Conservation (phyloP, 2,113 vertebrate species). For the Notothenia coriiceps region DNA sequence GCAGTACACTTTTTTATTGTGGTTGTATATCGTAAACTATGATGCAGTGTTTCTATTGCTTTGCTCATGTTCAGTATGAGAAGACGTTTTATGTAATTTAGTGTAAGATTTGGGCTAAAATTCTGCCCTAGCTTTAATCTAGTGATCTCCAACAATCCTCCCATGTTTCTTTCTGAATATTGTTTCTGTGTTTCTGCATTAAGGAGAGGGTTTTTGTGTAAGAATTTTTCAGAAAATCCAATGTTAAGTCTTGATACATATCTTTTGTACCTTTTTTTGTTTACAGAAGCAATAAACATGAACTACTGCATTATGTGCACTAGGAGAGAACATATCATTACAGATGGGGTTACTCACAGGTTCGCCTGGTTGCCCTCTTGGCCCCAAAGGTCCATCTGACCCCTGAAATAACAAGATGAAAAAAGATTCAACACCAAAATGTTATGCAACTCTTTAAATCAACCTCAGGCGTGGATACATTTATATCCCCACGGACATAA, state of each 20-base stretch:
- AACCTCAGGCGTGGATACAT: slow-evolving; percentile 38
- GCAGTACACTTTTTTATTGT: not conserved
- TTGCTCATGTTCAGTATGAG: not conserved
- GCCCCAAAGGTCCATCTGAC: slow-evolving; percentile 87
- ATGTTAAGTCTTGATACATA: slow-evolving; percentile 5
- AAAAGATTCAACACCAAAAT: slow-evolving; percentile 37
- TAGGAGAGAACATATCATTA: not conserved
- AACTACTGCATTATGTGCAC: not conserved
- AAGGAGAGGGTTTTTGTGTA: not conserved
- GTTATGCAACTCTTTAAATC: slow-evolving; percentile 22
- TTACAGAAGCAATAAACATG: not conserved
- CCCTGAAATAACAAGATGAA: slow-evolving; percentile 82
- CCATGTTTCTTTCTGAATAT: slow-evolving; percentile 17
- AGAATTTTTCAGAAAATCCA: not conserved
- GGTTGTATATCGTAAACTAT: not conserved
- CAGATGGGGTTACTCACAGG: slow-evolving; percentile 86
- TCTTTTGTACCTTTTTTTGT: not conserved
- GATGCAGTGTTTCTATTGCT: slow-evolving; percentile 1
- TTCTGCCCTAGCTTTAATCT: slow-evolving; percentile 1
- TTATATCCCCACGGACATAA: slow-evolving; percentile 56
- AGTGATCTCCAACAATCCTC: slow-evolving; percentile 21
- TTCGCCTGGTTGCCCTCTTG: slow-evolving; percentile 91
- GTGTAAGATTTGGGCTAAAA: slow-evolving; percentile 18
- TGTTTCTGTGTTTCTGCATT: not conserved
- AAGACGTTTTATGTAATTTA: not conserved